These are phyloP conservation scores for Drosophila setifemur DNA, from an alignment of 1,140 invertebrate genomes.

Conservation along the genomic window DNA sequence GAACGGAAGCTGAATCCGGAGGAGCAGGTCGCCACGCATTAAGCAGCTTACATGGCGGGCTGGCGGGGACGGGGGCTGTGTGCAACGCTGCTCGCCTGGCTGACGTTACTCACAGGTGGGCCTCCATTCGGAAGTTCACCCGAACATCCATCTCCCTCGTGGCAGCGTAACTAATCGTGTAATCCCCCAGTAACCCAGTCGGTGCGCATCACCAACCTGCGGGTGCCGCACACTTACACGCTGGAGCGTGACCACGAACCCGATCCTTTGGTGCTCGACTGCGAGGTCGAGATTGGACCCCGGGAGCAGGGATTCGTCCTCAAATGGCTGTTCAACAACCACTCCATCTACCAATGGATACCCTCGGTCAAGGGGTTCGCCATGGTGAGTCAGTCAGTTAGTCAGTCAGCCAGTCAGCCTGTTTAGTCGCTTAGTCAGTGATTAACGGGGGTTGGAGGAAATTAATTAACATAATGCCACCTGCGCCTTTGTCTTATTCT, in stretches of 20 bases:
- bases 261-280: slow-evolving; percentile 79
- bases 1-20: too few species aligned
- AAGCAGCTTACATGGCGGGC: slow-evolving; percentile 61
- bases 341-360: slow-evolving; percentile 82
- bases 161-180: background rate
- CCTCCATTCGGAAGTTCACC: background rate
- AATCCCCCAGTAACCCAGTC: slow-evolving; percentile 60
- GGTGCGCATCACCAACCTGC: slow-evolving; percentile 79
- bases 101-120: slow-evolving; percentile 73
- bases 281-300: slow-evolving; percentile 77
- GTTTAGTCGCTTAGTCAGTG: too few species aligned
- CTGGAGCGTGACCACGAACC: slow-evolving; percentile 74
- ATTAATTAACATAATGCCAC: slow-evolving; percentile 74
- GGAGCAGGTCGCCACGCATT: slow-evolving; percentile 15
- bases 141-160: too few species aligned
- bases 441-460: slow-evolving; percentile 5
- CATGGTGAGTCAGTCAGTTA: slow-evolving; percentile 68
- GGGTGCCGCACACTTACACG: slow-evolving; percentile 79
- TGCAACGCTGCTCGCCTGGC: slow-evolving; percentile 67
- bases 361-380: slow-evolving; percentile 80
- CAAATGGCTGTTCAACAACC: slow-evolving; percentile 82
- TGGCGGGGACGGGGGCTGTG: slow-evolving; percentile 61
- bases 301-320: slow-evolving; percentile 80
- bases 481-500: slow-evolving; percentile 26
- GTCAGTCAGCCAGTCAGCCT: too few species aligned